Percentiles rank a stretch among this genome's conserved stretches.
These are phyloP conservation scores for Epicauta chinensis DNA, from an alignment of 1,140 invertebrate species.

Conservation along the genomic window DNA sequence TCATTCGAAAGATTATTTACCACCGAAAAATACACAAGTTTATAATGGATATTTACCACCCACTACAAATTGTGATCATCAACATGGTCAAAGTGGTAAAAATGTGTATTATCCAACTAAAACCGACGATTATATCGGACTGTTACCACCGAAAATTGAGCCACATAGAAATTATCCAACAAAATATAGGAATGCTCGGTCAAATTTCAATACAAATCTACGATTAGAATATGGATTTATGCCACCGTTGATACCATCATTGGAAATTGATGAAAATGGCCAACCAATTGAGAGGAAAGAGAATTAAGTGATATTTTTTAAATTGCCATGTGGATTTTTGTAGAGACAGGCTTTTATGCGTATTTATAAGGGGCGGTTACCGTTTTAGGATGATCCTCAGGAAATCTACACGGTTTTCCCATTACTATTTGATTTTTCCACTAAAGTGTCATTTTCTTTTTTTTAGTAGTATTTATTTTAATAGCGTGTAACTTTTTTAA, in stretches of 20 bases:
- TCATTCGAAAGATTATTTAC: conserved; percentile 18
- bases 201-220: conserved; percentile 47
- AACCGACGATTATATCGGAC: conserved; percentile 40
- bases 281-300: conserved; percentile 45
- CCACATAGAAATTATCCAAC: conserved; percentile 1
- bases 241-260: conserved; percentile 69
- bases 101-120: conserved; percentile 7
- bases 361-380: not conserved
- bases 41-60: conserved; percentile 22
- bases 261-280: conserved; percentile 69
- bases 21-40: conserved; percentile 20
- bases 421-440: too few relatives aligned
- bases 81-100: conserved; percentile 5
- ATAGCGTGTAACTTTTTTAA: too few relatives aligned
- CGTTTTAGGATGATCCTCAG: conserved; percentile 5
- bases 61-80: conserved; percentile 4
- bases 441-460: too few relatives aligned
- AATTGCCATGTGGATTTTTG: conserved; percentile 5
- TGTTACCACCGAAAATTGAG: conserved; percentile 40
- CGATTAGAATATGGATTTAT: conserved; percentile 77
- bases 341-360: too few relatives aligned
- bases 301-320: not conserved
- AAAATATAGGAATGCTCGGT: conserved; percentile 32
- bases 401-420: conserved; percentile 2
- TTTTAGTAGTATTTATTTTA: too few relatives aligned